A percentile compares a stretch with the other conserved stretches of the same genome.
Evolutionary conservation across 92 coral and sea anemone species (phyloP).

Genomic region (Phymanthus crucifer): DNA sequence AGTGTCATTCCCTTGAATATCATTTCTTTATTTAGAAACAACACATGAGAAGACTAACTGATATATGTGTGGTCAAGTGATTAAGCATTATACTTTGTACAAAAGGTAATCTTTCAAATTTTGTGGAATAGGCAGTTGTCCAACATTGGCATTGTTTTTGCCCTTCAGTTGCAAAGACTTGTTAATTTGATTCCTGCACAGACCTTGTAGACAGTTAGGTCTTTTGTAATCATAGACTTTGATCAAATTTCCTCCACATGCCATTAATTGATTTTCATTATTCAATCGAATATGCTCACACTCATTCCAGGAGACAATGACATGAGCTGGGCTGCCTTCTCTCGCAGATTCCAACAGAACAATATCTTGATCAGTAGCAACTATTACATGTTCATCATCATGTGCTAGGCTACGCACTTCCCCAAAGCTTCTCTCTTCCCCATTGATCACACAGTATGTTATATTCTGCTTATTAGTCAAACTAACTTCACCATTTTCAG

Average conservation of each 20-base stretch:
- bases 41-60: no score
- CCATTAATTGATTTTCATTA: not conserved
- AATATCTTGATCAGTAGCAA: constrained; percentile 27
- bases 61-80: no score
- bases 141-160: constrained; percentile 2
- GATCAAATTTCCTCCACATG: not conserved
- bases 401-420: constrained; percentile 20
- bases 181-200: constrained; percentile 34
- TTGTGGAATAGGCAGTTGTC: constrained; percentile 11
- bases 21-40: no score
- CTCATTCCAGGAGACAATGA: constrained; percentile 35
- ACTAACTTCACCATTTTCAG: constrained; percentile 20
- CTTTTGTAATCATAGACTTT: constrained; percentile 1
- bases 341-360: constrained; percentile 35
- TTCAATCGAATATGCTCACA: not conserved
- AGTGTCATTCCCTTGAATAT: no score
- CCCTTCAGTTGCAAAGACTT: not conserved
- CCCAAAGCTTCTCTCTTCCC: constrained; percentile 28
- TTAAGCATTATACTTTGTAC: constrained; percentile 7
- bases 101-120: constrained; percentile 23
- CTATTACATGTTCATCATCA: constrained; percentile 44
- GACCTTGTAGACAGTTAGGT: constrained; percentile 17
- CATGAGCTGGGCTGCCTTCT: constrained; percentile 30
- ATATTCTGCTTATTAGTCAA: constrained; percentile 10
- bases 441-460: constrained; percentile 30